Percentiles rank a stretch among this genome's conserved stretches.
Evolutionary conservation across 2,888 invertebrate species (phyloP).

Genomic region (Caenorhabditis virilis): DNA sequence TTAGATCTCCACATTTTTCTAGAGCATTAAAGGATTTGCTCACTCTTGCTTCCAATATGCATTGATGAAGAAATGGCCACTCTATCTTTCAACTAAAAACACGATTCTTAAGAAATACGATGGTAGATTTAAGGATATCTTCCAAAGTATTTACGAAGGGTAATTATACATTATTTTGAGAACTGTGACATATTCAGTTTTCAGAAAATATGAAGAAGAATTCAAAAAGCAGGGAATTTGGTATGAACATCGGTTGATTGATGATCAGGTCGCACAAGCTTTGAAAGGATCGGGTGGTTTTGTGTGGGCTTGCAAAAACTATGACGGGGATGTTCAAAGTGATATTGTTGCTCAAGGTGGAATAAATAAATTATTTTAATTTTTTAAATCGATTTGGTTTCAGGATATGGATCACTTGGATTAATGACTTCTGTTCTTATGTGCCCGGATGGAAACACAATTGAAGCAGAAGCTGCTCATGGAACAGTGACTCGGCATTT

Average conservation of each 20-base stretch:
- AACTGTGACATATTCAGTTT: no score
- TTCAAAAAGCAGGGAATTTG: conserved; percentile 82
- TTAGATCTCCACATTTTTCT: no score
- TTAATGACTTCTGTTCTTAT: conserved; percentile 76
- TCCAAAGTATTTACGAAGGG: conserved; percentile 85
- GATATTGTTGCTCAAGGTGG: conserved; percentile 81
- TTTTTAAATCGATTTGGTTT: no score
- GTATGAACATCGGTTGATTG: conserved; percentile 89
- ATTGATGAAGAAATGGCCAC: conserved; percentile 82
- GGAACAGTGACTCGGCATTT: conserved; percentile 74
- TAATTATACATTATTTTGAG: no score
- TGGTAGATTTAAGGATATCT: conserved; percentile 88
- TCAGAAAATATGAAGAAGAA: conserved; percentile 77
- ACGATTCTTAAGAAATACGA: conserved; percentile 87
- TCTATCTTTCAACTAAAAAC: conserved; percentile 89
- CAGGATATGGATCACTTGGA: conserved; percentile 80
- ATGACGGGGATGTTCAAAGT: conserved; percentile 85
- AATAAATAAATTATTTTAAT: not conserved
- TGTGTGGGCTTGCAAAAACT: conserved; percentile 91
- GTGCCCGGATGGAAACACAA: conserved; percentile 73
- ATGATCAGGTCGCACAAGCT: conserved; percentile 78
- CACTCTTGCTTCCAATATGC: conserved; percentile 87
- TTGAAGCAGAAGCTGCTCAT: conserved; percentile 75
- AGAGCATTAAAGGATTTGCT: conserved; percentile 79
- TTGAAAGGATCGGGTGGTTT: conserved; percentile 81